Percentiles rank a stretch among this genome's conserved stretches.
Conservation (phyloP, 2,113 vertebrate species). For the Triplophysa tibetana region DNA sequence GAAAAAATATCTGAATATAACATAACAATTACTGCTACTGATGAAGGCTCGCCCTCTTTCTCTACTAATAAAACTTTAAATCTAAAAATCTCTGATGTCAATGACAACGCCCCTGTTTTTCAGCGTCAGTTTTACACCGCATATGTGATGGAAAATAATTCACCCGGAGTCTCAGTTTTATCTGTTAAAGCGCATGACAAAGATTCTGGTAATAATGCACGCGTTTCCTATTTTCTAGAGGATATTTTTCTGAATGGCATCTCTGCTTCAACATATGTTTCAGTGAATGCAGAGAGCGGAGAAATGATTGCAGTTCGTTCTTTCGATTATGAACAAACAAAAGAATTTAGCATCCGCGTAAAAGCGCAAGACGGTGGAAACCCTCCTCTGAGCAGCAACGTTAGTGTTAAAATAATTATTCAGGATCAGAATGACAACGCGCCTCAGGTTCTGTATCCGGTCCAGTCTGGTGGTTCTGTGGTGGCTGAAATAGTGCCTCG, state of each 20-base stretch:
- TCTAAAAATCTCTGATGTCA: conserved; percentile 59
- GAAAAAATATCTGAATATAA: conserved; percentile 81
- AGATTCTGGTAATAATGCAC: conserved; percentile 62
- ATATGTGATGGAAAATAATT: conserved; percentile 68
- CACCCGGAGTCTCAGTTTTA: conserved; percentile 62
- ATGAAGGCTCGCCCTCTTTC: neutral
- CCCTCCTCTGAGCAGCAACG: conserved; percentile 45
- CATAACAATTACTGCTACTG: conserved; percentile 57
- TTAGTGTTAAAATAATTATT: conserved; percentile 69
- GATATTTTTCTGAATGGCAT: conserved; percentile 63
- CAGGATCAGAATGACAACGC: conserved; percentile 79
- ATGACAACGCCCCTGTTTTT: conserved; percentile 64
- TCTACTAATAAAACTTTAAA: conserved; percentile 64
- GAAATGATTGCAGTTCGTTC: conserved; percentile 64
- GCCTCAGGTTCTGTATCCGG: conserved; percentile 73
- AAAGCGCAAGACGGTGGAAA: conserved; percentile 44
- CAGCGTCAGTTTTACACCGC: conserved; percentile 48
- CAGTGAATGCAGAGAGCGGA: conserved; percentile 73
- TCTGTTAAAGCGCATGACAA: conserved; percentile 66
- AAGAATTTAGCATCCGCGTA: conserved; percentile 65
- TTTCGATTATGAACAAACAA: conserved; percentile 75
- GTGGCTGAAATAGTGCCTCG: conserved; percentile 73
- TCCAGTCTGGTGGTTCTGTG: conserved; percentile 61
- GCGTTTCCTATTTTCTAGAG: conserved; percentile 65
- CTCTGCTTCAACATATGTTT: conserved; percentile 62